Evolutionary conservation across 2,888 invertebrate genomes (phyloP).

Genomic region (Sinodicranocentrus sp.): DNA sequence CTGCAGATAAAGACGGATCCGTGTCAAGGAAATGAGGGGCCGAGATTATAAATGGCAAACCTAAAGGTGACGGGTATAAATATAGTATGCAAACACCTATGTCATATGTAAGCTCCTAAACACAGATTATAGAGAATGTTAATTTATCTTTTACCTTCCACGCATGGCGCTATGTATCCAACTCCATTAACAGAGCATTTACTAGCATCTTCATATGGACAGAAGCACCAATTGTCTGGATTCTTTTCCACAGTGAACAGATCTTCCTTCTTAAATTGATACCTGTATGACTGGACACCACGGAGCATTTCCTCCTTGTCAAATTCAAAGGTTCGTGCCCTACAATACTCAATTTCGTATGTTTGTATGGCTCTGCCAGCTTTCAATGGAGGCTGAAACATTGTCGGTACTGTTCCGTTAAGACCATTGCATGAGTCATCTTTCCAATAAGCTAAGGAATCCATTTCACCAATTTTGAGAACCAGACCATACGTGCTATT

Average conservation of each 20-base stretch:
- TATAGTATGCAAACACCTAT: no score
- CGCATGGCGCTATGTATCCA: conserved; percentile 61
- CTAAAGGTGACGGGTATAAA: no score
- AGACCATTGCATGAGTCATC: conserved; percentile 77
- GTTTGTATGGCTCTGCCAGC: conserved; percentile 76
- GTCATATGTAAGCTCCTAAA: no score
- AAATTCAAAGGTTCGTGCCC: conserved; percentile 73
- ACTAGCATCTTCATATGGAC: conserved; percentile 59
- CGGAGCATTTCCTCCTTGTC: conserved; percentile 49
- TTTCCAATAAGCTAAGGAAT: conserved; percentile 71
- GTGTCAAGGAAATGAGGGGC: conserved; percentile 74
- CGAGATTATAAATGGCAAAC: conserved; percentile 59
- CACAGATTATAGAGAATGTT: no score
- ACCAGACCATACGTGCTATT: conserved; percentile 62
- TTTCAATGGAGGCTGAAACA: conserved; percentile 77
- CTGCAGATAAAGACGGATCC: conserved; percentile 63
- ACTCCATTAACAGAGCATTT: conserved; percentile 65
- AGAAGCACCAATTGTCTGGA: conserved; percentile 74
- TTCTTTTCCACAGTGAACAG: conserved; percentile 57
- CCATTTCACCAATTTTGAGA: conserved; percentile 64
- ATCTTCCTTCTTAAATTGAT: conserved; percentile 59
- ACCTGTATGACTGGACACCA: conserved; percentile 66
- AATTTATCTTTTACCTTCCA: no score
- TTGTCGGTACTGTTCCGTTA: conserved; percentile 74
- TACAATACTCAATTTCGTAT: conserved; percentile 78